These are phyloP conservation scores for Parnassius smintheus DNA, from an alignment of 2,888 invertebrate genomes.

Conservation along the genomic window DNA sequence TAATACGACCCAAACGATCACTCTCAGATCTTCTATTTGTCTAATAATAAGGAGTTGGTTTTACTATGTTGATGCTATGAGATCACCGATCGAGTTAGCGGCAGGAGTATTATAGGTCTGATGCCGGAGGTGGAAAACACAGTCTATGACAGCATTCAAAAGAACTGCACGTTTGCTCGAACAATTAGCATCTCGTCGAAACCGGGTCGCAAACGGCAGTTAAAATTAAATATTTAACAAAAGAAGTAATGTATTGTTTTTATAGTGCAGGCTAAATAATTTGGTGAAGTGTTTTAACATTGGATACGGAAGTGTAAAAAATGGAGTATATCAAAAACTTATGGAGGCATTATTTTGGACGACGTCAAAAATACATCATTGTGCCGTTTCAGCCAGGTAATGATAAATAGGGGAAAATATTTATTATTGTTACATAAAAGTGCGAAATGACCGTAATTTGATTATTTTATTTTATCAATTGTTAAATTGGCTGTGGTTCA, in stretches of 20 bases:
- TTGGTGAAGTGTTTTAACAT: conserved; percentile 30
- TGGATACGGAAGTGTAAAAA: conserved; percentile 25
- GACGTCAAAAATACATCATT: conserved; percentile 59
- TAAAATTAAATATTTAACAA: conserved; percentile 14
- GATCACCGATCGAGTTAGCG: conserved; percentile 60
- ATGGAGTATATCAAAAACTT: conserved; percentile 67
- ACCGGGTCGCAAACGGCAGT: conserved; percentile 32
- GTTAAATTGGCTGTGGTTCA: conserved; percentile 50
- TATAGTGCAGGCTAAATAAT: conserved; percentile 15
- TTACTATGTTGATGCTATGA: conserved; percentile 64
- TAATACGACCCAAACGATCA: conserved; percentile 33
- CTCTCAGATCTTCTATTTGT: conserved; percentile 26
- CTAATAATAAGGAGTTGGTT: conserved; percentile 30
- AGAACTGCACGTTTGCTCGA: conserved; percentile 60
- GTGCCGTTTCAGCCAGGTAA: conserved; percentile 74
- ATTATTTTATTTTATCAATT: conserved; percentile 27
- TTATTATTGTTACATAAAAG: neutral
- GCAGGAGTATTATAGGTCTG: conserved; percentile 52
- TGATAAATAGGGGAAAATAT: neutral
- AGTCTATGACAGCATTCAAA: conserved; percentile 59
- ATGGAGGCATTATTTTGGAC: conserved; percentile 65
- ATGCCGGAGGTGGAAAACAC: conserved; percentile 47
- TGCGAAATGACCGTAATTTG: neutral
- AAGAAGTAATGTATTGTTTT: conserved; percentile 34
- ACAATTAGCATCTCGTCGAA: conserved; percentile 54